Base-by-base conservation (phyloP, 2,888 invertebrate species). In the Tenthredo notha region DNA sequence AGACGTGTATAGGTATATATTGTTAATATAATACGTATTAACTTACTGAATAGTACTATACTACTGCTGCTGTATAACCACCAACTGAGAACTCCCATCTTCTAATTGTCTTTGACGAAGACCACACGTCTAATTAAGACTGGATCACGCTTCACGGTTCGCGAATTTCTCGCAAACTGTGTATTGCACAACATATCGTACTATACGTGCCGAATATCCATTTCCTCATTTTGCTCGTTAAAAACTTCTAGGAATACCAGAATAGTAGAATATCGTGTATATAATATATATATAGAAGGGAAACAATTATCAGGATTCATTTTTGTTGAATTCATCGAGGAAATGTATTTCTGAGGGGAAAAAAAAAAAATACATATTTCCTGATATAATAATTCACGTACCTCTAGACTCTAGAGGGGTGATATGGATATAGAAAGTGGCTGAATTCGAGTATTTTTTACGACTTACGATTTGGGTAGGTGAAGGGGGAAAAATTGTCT, bases 61-160 rank as follows among this genome's bases (percentile, higher is more conserved):
- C n/a, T n/a, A n/a, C n/a, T 12, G 61, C 61, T 25, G 61, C 6
- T 67, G 29, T 33, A 33, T 5, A 67, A 33, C 29, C 61, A 10
- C 25, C 15, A 67, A 12, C 37, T 37, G 37, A 9, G 29, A 67
- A 67, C 33, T 67, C 7, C 33, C 67, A 67, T 67, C 33, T 33
- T 67, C 67, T 67, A 67, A 67, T 67, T 67, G 67, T 67, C 67
- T 29, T 67, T 33, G 33, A 67, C 67, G 67, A 33, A 67, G 67
- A 67, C 33, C 67, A 67, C 67, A 33, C 67, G 67, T 61, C 67
- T 33, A 67, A 67, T 67, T 67, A 67, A 67, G 67, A 67, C 67
- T 33, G 33, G 67, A 33, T 67, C 33, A 18, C 33, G 15, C 33
- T 67, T 67, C 12, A 67, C 67, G 67, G 54, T 25, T 67, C 33